Percentiles rank a stretch among this genome's conserved stretches.
These are phyloP conservation scores for Euphysa ruthae DNA, from an alignment of 30 jellyfish, hydroid and myxozoan species.

Conservation along the genomic window DNA sequence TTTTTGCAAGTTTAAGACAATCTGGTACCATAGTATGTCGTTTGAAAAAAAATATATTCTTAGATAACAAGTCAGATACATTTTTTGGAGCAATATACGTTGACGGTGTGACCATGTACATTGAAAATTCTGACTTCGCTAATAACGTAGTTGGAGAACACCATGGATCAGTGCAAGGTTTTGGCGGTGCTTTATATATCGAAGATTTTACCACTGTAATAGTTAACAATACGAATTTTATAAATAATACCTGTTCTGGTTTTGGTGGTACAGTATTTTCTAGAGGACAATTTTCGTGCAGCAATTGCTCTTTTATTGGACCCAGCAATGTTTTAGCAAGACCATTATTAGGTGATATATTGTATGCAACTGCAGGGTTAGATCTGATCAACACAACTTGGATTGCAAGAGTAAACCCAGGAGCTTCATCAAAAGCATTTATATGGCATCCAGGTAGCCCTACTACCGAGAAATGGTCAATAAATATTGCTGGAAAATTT, in stretches of 20 bases:
- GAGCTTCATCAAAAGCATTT: conserved; percentile 36
- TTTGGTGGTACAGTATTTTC: conserved; percentile 90
- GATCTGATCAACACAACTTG: conserved; percentile 67
- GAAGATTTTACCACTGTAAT: conserved; percentile 42
- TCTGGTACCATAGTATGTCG: background rate
- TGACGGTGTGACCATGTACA: conserved; percentile 45
- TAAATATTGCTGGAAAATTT: conserved; percentile 50
- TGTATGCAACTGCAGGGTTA: conserved; percentile 83
- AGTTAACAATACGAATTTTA: conserved; percentile 33
- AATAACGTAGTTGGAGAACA: conserved; percentile 77
- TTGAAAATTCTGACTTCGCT: conserved; percentile 16
- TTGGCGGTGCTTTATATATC: conserved; percentile 88
- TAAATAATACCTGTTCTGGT: conserved; percentile 82
- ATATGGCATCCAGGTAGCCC: conserved; percentile 99
- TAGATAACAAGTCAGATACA: conserved; percentile 52
- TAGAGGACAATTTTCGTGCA: conserved; percentile 57
- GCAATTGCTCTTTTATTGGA: conserved; percentile 44
- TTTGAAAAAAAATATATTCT: conserved; percentile 23
- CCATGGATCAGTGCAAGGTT: conserved; percentile 77
- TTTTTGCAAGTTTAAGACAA: conserved; percentile 1
- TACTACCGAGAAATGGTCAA: conserved; percentile 61
- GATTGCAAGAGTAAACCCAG: conserved; percentile 29
- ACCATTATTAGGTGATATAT: conserved; percentile 79
- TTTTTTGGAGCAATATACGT: conserved; percentile 92
- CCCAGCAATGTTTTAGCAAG: conserved; percentile 10